Evolutionary conservation across 2,113 vertebrate genomes (phyloP).

Genomic region (Meriones unguiculatus): DNA sequence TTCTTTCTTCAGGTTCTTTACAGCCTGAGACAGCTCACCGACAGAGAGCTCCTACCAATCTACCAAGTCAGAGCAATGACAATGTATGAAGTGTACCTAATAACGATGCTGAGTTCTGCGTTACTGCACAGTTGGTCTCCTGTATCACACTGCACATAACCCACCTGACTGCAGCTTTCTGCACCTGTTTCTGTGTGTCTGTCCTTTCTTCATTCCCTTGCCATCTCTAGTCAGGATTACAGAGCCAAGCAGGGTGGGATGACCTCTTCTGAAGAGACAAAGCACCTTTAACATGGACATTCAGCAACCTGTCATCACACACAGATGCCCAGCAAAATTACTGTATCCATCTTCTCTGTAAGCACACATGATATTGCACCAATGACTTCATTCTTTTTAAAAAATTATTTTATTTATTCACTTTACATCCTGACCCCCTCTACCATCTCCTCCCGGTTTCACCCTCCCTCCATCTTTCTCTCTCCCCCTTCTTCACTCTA

Average conservation of each 20-base stretch:
- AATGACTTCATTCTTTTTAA: neutral
- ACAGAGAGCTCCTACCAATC: neutral
- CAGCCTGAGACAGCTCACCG: neutral
- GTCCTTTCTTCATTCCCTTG: neutral
- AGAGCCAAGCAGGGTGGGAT: neutral
- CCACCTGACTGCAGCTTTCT: neutral
- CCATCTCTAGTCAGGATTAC: neutral
- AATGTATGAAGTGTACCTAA: neutral
- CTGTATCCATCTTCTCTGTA: neutral
- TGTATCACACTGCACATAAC: neutral
- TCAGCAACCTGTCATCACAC: neutral
- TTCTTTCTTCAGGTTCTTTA: neutral
- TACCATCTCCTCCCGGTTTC: no score
- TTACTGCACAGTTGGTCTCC: neutral
- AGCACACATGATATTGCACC: neutral
- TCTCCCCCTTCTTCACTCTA: no score
- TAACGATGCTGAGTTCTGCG: neutral
- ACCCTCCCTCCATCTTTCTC: no score
- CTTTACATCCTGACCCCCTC: no score
- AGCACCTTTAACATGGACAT: neutral
- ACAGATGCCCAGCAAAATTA: neutral
- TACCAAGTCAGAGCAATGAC: neutral
- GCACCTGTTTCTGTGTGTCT: neutral
- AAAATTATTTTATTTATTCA: no score
- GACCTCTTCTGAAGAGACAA: neutral